These are phyloP conservation scores for Heptranchias perlo DNA, from an alignment of 2,113 vertebrate genomes.

Conservation along the genomic window DNA sequence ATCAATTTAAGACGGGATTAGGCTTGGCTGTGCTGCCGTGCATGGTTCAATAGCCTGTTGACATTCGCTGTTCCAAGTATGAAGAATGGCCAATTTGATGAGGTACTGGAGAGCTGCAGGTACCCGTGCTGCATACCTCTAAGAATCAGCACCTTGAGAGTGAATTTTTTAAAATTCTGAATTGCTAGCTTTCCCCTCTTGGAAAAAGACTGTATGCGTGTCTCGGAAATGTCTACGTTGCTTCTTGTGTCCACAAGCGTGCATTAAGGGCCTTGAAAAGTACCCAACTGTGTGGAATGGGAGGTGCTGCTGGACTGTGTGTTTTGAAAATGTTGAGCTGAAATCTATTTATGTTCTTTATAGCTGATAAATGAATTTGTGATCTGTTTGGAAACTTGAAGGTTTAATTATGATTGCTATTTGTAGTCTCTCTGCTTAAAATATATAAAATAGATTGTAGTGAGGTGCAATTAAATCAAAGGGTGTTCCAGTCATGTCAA, in stretches of 20 bases:
- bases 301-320: not conserved
- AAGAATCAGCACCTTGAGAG: not conserved
- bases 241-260: not conserved
- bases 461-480: slow-evolving; percentile 4
- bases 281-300: not conserved
- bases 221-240: not conserved
- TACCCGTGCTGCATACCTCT: not conserved
- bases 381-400: slow-evolving; percentile 29
- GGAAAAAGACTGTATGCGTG: not conserved
- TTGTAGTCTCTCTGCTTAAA: not conserved
- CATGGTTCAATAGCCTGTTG: not conserved
- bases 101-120: not conserved
- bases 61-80: not conserved
- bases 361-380: not conserved
- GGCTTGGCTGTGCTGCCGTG: not conserved
- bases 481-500: not conserved
- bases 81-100: not conserved
- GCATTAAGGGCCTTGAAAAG: not conserved
- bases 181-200: not conserved
- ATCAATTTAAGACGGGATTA: not conserved
- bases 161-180: not conserved
- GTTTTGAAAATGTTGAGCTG: slow-evolving; percentile 25
- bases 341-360: slow-evolving; percentile 24
- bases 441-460: not conserved
- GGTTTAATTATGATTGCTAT: slow-evolving; percentile 29